These are phyloP conservation scores for Rutilus rutilus DNA, from an alignment of 2,113 vertebrate genomes.

Conservation along the genomic window DNA sequence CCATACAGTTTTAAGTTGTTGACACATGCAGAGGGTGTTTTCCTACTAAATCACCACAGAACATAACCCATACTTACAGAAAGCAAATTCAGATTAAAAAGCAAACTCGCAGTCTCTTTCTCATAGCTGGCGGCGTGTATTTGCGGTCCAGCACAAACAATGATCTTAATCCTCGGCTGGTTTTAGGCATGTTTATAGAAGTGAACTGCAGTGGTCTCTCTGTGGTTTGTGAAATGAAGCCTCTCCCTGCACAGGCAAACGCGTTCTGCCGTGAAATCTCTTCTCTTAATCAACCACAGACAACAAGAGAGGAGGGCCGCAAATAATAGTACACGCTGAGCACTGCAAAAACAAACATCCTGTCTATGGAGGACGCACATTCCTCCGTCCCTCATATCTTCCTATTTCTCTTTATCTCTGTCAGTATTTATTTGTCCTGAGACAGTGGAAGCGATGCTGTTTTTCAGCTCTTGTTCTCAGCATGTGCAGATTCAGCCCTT, in stretches of 20 bases:
- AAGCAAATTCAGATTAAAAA: constrained; percentile 23
- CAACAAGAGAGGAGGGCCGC: constrained; percentile 31
- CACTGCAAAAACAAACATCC: constrained; percentile 37
- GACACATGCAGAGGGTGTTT: constrained; percentile 35
- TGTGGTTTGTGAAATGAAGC: constrained; percentile 37
- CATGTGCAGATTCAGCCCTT: constrained; percentile 40
- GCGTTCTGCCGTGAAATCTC: constrained; percentile 34
- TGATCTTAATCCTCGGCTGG: constrained; percentile 42
- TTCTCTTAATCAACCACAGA: constrained; percentile 40
- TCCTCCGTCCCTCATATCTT: constrained; percentile 19
- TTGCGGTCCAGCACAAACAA: constrained; percentile 37
- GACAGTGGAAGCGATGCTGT: background rate
- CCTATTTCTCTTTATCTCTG: constrained; percentile 28
- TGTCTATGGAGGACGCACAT: constrained; percentile 20
- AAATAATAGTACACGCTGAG: constrained; percentile 38
- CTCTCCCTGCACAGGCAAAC: constrained; percentile 17
- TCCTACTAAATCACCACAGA: constrained; percentile 12
- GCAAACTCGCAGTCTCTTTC: background rate
- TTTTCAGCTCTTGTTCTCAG: constrained; percentile 37
- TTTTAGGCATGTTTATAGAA: constrained; percentile 42
- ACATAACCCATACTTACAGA: constrained; percentile 5
- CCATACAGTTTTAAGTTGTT: constrained; percentile 22
- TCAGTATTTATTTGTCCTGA: constrained; percentile 28
- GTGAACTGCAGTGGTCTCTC: constrained; percentile 35
- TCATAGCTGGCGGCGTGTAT: constrained; percentile 7